These are phyloP conservation scores for Mythimna lalbum DNA, from an alignment of 2,888 invertebrate species.

Conservation along the genomic window DNA sequence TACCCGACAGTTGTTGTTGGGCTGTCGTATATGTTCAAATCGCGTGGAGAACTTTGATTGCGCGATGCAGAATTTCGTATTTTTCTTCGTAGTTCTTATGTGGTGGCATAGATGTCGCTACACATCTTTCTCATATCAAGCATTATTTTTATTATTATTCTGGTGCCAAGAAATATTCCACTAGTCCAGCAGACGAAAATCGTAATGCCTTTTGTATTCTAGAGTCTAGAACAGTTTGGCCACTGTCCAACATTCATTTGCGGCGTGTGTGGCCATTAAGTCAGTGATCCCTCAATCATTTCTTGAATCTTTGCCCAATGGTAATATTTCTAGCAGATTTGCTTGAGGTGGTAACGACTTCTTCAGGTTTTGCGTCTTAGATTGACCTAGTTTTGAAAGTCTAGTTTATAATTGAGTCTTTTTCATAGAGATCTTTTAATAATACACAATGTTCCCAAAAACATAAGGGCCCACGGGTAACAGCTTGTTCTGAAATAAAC, in stretches of 20 bases:
- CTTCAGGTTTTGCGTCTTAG: not conserved
- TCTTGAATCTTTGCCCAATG: conserved; percentile 41
- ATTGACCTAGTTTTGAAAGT: too few species aligned
- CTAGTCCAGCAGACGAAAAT: not conserved
- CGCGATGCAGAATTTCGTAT: too few species aligned
- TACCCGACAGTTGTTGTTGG: too few species aligned
- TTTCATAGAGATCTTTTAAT: too few species aligned
- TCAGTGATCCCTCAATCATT: conserved; percentile 30
- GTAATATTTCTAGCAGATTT: not conserved
- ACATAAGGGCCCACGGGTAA: too few species aligned
- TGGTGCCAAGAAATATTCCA: conserved; percentile 40
- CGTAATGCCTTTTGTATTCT: conserved; percentile 27
- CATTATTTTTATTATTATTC: conserved; percentile 28
- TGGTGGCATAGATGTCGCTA: too few species aligned
- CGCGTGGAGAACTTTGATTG: too few species aligned
- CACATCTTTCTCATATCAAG: not conserved
- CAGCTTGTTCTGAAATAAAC: not conserved
- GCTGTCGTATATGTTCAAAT: too few species aligned
- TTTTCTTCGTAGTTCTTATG: too few species aligned
- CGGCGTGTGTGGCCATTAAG: conserved; percentile 19
- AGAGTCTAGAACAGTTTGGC: conserved; percentile 22
- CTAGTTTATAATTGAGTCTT: too few species aligned
- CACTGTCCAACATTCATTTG: conserved; percentile 25
- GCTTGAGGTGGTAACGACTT: not conserved
- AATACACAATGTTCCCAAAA: too few species aligned